phyloP scores from a whole-genome alignment of 1,140 invertebrate genomes.

The Gonatopus flavifemur region DNA sequence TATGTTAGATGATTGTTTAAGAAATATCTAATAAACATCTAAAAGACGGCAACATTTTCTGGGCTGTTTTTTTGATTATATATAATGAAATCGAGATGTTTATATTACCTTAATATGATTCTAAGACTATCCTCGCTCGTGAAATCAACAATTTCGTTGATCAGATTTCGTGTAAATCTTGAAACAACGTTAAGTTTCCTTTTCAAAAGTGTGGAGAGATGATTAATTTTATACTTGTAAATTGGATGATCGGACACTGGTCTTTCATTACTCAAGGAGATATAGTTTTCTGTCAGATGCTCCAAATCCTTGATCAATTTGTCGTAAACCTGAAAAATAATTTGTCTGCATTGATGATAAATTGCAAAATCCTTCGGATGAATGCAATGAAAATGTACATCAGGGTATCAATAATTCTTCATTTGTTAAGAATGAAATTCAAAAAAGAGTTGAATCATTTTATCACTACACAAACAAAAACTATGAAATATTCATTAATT shows the following conservation, averaged over 20 bases:
- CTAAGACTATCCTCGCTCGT: slow-evolving; percentile 27
- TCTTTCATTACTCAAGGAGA: slow-evolving; percentile 7
- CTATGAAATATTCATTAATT: no score
- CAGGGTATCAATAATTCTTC: not conserved
- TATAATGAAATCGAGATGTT: no score
- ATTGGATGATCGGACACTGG: slow-evolving; percentile 20
- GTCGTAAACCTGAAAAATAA: slow-evolving; percentile 18
- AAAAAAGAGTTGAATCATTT: no score
- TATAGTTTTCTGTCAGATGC: slow-evolving; percentile 24
- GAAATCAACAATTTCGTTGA: slow-evolving; percentile 30
- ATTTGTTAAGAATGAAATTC: no score
- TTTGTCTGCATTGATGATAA: not conserved
- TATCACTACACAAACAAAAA: no score
- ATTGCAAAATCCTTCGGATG: not conserved
- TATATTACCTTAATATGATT: slow-evolving; percentile 41
- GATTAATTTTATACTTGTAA: slow-evolving; percentile 36
- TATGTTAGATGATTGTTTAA: no score
- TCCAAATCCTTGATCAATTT: slow-evolving; percentile 18
- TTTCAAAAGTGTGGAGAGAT: slow-evolving; percentile 26
- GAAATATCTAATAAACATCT: no score
- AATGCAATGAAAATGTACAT: not conserved
- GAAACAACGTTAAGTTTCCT: slow-evolving; percentile 33
- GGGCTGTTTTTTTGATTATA: no score
- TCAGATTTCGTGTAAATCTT: slow-evolving; percentile 30
- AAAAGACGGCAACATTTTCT: no score